phyloP scores from a whole-genome alignment of 2,113 vertebrate species.

The Willisornis vidua region DNA sequence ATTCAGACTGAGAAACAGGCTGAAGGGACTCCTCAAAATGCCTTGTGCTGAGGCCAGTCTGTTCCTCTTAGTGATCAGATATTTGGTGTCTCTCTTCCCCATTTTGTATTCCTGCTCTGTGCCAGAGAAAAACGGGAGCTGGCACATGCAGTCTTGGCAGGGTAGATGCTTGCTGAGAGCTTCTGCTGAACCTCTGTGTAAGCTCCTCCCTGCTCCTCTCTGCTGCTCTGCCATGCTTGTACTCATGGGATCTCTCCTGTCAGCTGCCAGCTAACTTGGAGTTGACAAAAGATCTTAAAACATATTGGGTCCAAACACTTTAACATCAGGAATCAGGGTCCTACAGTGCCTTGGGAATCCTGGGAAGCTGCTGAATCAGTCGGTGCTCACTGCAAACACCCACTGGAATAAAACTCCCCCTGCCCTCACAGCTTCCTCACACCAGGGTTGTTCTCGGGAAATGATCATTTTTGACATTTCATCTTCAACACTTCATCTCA shows the following conservation, averaged over 20 bases:
- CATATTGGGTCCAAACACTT: accelerated
- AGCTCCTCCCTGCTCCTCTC: background rate
- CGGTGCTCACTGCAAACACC: accelerated
- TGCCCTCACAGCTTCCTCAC: accelerated
- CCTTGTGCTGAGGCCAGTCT: background rate
- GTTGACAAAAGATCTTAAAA: background rate
- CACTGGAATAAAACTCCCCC: background rate
- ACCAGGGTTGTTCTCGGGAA: background rate
- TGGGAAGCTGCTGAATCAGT: background rate
- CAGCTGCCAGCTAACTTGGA: background rate
- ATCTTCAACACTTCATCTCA: background rate
- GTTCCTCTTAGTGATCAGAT: background rate
- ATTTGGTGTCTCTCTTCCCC: background rate
- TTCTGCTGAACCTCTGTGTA: background rate
- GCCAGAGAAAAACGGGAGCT: background rate
- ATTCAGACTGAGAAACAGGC: background rate
- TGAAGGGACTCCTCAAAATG: background rate
- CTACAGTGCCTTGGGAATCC: background rate
- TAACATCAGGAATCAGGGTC: background rate
- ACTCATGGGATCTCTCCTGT: background rate
- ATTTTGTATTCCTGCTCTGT: background rate
- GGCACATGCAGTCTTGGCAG: background rate
- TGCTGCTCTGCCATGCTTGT: background rate
- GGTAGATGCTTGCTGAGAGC: background rate
- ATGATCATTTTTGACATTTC: background rate